Percentiles rank a stretch among this genome's conserved stretches.
phyloP scores from a whole-genome alignment of 2,113 vertebrate species.

The Pseudopodoces humilis region DNA sequence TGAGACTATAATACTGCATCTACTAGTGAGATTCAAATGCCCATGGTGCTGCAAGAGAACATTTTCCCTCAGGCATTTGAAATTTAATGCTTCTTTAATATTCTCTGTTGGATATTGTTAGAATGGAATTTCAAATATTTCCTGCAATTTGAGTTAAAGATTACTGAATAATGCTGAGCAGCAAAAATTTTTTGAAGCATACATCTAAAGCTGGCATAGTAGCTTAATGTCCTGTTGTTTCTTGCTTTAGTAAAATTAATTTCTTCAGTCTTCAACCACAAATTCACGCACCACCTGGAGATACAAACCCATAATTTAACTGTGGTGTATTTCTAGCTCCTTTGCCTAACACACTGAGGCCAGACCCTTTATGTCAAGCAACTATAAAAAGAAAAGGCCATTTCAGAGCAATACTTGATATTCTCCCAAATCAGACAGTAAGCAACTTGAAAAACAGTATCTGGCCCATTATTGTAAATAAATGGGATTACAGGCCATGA shows the following conservation, averaged over 20 bases:
- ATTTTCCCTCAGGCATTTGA: conserved; percentile 65
- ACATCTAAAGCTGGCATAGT: conserved; percentile 51
- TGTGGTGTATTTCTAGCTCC: conserved; percentile 18
- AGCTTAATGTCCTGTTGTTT: conserved; percentile 66
- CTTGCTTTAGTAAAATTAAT: conserved; percentile 63
- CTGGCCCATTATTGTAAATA: background rate
- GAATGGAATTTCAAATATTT: conserved; percentile 73
- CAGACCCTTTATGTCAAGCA: background rate
- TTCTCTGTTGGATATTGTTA: conserved; percentile 69
- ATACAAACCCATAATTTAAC: conserved; percentile 46
- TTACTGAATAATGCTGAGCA: conserved; percentile 65
- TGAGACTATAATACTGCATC: conserved; percentile 19
- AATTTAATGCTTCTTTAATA: conserved; percentile 71
- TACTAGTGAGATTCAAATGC: conserved; percentile 44
- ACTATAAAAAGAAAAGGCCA: background rate
- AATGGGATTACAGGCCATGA: background rate
- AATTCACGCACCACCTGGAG: conserved; percentile 59
- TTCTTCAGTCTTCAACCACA: conserved; percentile 29
- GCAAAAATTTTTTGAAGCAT: conserved; percentile 43
- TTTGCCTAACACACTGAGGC: background rate
- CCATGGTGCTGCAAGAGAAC: conserved; percentile 24
- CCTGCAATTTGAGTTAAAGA: conserved; percentile 70
- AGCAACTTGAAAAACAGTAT: background rate
- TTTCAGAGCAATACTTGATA: background rate
- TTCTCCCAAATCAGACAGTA: background rate